phyloP scores from a whole-genome alignment of 2,113 vertebrate species.

The Eurystomus gularis region DNA sequence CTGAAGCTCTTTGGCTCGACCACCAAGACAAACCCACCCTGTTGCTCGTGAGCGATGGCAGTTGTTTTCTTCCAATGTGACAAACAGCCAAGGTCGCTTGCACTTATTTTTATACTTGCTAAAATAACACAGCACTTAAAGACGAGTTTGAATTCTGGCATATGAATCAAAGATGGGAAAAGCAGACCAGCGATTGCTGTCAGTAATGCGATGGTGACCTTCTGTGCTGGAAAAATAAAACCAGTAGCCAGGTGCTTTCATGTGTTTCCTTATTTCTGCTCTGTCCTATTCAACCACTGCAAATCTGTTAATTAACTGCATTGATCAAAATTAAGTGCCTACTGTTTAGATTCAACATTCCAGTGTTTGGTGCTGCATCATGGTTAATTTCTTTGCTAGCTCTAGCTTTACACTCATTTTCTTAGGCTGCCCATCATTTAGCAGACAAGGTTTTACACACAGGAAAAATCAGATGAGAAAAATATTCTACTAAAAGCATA shows the following conservation, averaged over 20 bases:
- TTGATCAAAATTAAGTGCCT: background rate
- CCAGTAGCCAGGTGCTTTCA: background rate
- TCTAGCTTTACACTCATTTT: background rate
- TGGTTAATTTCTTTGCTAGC: background rate
- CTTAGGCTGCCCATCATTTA: background rate
- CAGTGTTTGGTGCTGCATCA: background rate
- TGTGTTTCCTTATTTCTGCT: background rate
- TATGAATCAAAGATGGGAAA: background rate
- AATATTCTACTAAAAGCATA: background rate
- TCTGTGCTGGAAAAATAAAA: background rate
- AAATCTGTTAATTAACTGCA: background rate
- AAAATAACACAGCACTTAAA: background rate
- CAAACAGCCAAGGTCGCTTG: background rate
- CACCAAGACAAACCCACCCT: background rate
- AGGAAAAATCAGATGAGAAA: background rate
- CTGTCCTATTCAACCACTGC: background rate
- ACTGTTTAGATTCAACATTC: background rate
- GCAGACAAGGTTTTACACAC: background rate
- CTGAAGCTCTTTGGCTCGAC: accelerated
- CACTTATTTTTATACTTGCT: background rate
- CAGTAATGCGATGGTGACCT: background rate
- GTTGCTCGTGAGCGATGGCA: background rate
- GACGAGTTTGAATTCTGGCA: background rate
- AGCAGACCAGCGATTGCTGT: background rate
- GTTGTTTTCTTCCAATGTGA: background rate